phyloP scores from a whole-genome alignment of 1,140 invertebrate genomes.

The Varroa destructor region DNA sequence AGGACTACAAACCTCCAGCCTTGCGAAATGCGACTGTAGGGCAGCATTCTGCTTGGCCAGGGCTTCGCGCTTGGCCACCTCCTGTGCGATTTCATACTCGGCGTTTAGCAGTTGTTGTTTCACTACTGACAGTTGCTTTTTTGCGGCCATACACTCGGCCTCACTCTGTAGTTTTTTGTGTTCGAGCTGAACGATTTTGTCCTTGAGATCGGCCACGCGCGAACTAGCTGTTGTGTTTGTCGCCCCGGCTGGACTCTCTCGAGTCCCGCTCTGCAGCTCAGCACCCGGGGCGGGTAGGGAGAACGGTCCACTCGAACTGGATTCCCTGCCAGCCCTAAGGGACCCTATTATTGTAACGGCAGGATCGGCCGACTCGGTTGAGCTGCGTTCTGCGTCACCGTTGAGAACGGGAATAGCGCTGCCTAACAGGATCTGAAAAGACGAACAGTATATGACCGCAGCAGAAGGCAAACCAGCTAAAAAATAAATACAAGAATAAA shows the following conservation, averaged over 20 bases:
- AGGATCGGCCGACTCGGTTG: not conserved
- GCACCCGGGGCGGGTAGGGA: slow-evolving; percentile 1
- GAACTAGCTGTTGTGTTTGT: not conserved
- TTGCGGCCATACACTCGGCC: slow-evolving; percentile 16
- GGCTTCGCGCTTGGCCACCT: slow-evolving; percentile 24
- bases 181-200: slow-evolving; percentile 22
- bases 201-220: slow-evolving; percentile 25
- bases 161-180: slow-evolving; percentile 21
- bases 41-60: slow-evolving; percentile 28
- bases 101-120: slow-evolving; percentile 25
- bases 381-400: slow-evolving; percentile 11
- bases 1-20: slow-evolving; percentile 5
- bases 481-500: no score
- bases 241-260: not conserved
- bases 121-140: slow-evolving; percentile 19
- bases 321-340: not conserved
- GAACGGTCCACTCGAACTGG: not conserved
- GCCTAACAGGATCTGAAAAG: slow-evolving; percentile 17
- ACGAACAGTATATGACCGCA: not conserved
- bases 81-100: slow-evolving; percentile 25
- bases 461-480: no score
- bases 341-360: not conserved
- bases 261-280: slow-evolving; percentile 16
- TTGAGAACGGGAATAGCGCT: not conserved
- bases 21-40: slow-evolving; percentile 27